Percentiles rank a stretch among this genome's conserved stretches.
phyloP scores from a whole-genome alignment of 2,113 vertebrate genomes.

The Puffinus mauretanicus region DNA sequence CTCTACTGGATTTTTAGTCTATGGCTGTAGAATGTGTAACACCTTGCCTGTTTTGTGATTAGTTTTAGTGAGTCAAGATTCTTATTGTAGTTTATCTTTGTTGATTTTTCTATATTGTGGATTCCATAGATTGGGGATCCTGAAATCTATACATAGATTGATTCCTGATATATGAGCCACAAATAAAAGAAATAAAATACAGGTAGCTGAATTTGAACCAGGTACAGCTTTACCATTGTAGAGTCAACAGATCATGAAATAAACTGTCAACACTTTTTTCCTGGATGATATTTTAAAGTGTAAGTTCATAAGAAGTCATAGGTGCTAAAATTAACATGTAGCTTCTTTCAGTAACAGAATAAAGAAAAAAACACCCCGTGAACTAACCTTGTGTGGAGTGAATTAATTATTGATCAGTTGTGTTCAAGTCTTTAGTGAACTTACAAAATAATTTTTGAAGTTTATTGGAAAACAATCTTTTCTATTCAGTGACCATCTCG shows the following conservation, averaged over 20 bases:
- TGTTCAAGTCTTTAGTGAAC: not conserved
- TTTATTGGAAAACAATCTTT: not conserved
- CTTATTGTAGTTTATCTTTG: not conserved
- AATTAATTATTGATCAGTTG: not conserved
- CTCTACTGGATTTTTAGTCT: not conserved
- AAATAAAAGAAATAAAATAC: not conserved
- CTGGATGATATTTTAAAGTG: not conserved
- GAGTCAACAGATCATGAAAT: not conserved
- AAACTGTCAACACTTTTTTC: not conserved
- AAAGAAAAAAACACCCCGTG: not conserved
- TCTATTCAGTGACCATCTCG: not conserved
- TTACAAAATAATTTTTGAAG: not conserved
- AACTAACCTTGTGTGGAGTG: not conserved
- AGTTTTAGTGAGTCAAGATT: not conserved
- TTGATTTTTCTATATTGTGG: not conserved
- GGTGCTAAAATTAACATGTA: not conserved
- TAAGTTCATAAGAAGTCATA: not conserved
- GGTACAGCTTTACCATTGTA: not conserved
- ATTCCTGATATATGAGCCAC: not conserved
- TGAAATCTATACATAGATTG: not conserved
- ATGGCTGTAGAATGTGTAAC: fast-evolving
- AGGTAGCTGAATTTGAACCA: not conserved
- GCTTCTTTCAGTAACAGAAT: not conserved
- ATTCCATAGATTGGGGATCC: not conserved
- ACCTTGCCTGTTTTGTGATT: not conserved